Conservation (phyloP, 1,140 invertebrate species). For the Nixonia krombeini region DNA sequence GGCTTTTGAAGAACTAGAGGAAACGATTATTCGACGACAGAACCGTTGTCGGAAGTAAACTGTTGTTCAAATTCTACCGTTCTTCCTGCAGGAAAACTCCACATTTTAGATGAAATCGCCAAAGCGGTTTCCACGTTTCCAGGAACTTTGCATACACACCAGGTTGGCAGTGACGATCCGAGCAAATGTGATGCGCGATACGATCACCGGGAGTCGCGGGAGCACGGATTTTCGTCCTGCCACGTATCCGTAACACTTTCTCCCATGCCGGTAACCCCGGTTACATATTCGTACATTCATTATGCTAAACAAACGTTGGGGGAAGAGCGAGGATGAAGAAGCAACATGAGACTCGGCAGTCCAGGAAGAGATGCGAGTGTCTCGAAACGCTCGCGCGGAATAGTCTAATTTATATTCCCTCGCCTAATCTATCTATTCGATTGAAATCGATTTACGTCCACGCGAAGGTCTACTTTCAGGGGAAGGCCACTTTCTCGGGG, state of each 20-base stretch:
- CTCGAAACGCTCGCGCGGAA: conserved; percentile 15
- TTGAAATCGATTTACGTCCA: conserved; percentile 31
- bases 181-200: conserved; percentile 10
- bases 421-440: conserved; percentile 23
- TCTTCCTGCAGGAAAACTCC: not conserved
- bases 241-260: conserved; percentile 42
- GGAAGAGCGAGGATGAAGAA: conserved; percentile 17
- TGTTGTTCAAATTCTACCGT: too few species aligned
- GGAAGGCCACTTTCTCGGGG: conserved; percentile 11
- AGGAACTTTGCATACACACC: not conserved
- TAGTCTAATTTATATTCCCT: conserved; percentile 18
- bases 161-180: not conserved
- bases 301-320: conserved; percentile 34
- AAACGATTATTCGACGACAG: too few species aligned
- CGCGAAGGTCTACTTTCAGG: conserved; percentile 24
- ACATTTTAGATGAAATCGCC: not conserved
- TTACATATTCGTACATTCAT: conserved; percentile 29
- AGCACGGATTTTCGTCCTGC: conserved; percentile 29
- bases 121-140: not conserved
- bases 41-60: too few species aligned
- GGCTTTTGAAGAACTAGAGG: too few species aligned
- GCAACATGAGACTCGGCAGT: not conserved
- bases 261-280: conserved; percentile 11
- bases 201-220: conserved; percentile 17
- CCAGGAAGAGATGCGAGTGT: conserved; percentile 18